Conservation (phyloP, 2,888 invertebrate genomes). For the Neocrepidodera transversa region DNA sequence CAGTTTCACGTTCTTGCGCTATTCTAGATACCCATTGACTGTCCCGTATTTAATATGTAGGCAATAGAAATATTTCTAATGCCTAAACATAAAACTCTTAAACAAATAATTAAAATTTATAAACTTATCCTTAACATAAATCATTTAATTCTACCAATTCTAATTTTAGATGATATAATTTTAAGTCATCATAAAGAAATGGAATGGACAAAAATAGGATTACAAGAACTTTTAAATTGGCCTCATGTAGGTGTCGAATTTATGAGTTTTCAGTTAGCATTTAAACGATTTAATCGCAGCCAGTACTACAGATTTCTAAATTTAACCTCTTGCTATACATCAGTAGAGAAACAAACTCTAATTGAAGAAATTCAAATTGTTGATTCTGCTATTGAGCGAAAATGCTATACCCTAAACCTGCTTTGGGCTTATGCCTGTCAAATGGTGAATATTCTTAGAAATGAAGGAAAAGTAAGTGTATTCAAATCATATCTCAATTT, state of each 20-base stretch:
- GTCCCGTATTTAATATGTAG: too few species aligned
- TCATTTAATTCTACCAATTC: too few species aligned
- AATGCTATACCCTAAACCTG: slow-evolving; percentile 35
- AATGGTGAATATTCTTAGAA: slow-evolving; percentile 31
- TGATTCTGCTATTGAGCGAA: slow-evolving; percentile 21
- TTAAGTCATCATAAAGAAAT: slow-evolving; percentile 38
- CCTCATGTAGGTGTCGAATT: slow-evolving; percentile 43
- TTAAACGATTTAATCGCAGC: slow-evolving; percentile 38
- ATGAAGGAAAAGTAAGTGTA: slow-evolving; percentile 24
- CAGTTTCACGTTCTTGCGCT: too few species aligned
- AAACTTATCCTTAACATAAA: too few species aligned
- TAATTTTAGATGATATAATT: slow-evolving; percentile 40
- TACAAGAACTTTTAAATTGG: slow-evolving; percentile 43
- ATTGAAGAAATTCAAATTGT: slow-evolving; percentile 41
- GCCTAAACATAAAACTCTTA: too few species aligned
- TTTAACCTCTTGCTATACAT: slow-evolving; percentile 30
- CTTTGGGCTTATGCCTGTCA: slow-evolving; percentile 33
- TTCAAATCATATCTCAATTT: slow-evolving; percentile 1
- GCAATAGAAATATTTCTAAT: too few species aligned
- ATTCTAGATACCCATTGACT: too few species aligned
- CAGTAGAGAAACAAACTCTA: slow-evolving; percentile 25
- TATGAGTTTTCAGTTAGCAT: slow-evolving; percentile 37
- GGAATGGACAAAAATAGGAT: slow-evolving; percentile 28
- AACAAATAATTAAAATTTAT: too few species aligned
- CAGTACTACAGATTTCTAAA: slow-evolving; percentile 39